Conservation (phyloP, 2,113 vertebrate genomes). For the Mirounga angustirostris region DNA sequence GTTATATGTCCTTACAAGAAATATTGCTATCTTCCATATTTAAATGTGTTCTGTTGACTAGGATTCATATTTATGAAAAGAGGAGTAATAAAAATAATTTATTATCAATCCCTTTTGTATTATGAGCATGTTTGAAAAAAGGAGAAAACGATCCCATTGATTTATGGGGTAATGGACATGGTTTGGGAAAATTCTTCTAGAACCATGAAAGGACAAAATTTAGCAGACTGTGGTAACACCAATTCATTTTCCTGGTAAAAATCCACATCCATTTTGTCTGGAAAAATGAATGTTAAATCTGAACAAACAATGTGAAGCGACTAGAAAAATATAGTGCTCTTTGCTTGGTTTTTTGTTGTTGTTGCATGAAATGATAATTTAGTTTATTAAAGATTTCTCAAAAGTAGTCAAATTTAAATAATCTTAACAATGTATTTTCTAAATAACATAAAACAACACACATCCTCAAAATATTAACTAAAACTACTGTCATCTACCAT, state of each 20-base stretch:
- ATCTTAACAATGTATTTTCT: not conserved
- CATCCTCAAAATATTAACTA: not conserved
- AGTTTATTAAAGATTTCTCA: not conserved
- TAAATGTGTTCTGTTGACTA: not conserved
- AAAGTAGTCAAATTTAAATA: not conserved
- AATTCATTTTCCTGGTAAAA: not conserved
- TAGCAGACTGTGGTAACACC: not conserved
- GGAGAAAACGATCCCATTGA: not conserved
- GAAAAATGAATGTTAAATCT: not conserved
- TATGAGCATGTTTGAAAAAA: not conserved
- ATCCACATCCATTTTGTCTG: not conserved
- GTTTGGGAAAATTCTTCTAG: slow-evolving; percentile 60
- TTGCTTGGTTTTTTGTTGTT: not conserved
- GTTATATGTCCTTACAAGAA: not conserved
- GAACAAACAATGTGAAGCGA: not conserved
- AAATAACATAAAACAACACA: not conserved
- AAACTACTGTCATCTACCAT: not conserved
- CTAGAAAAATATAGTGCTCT: not conserved
- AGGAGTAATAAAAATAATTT: not conserved
- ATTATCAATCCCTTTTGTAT: not conserved
- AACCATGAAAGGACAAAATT: not conserved
- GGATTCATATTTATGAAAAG: not conserved
- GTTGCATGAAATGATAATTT: not conserved
- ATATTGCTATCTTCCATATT: not conserved
- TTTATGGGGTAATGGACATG: not conserved